Conservation (phyloP, 2,888 invertebrate species). For the Augochlorella aurata region DNA sequence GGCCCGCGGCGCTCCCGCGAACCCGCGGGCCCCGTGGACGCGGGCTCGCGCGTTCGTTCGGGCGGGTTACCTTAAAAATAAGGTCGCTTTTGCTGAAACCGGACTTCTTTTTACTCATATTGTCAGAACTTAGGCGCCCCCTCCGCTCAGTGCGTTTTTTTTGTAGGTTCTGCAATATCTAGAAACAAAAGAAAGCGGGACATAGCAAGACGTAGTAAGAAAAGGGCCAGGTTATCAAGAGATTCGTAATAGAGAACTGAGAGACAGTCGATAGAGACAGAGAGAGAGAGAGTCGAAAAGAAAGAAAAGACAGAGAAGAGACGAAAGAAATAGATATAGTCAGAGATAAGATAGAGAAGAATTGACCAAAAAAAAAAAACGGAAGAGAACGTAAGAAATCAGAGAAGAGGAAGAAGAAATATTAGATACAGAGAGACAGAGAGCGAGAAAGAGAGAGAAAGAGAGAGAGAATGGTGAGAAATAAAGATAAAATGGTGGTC, state of each 20-base stretch:
- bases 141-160: slow-evolving; percentile 99
- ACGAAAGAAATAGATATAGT: not conserved
- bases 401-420: not conserved
- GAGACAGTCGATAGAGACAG: slow-evolving; percentile 44
- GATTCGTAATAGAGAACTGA: slow-evolving; percentile 71
- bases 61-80: slow-evolving; percentile 98
- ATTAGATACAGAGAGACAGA: not conserved
- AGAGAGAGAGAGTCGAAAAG: slow-evolving; percentile 13
- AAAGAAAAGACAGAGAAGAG: not conserved
- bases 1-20: slow-evolving; percentile 40
- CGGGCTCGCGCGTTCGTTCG: slow-evolving; percentile 80
- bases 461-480: slow-evolving; percentile 20
- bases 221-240: slow-evolving; percentile 80
- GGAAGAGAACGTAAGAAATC: no score
- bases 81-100: slow-evolving; percentile 98
- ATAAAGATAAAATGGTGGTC: slow-evolving; percentile 24
- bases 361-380: not conserved
- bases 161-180: slow-evolving; percentile 99
- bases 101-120: slow-evolving; percentile 93
- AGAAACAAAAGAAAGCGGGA: slow-evolving; percentile 92
- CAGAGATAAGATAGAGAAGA: no score
- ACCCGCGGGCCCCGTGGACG: slow-evolving; percentile 70
- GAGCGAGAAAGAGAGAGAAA: slow-evolving; percentile 25
- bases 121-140: slow-evolving; percentile 97
- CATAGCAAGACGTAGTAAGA: slow-evolving; percentile 90